Base-by-base conservation (phyloP, 1,140 invertebrate species). In the Apolygus lucorum region DNA sequence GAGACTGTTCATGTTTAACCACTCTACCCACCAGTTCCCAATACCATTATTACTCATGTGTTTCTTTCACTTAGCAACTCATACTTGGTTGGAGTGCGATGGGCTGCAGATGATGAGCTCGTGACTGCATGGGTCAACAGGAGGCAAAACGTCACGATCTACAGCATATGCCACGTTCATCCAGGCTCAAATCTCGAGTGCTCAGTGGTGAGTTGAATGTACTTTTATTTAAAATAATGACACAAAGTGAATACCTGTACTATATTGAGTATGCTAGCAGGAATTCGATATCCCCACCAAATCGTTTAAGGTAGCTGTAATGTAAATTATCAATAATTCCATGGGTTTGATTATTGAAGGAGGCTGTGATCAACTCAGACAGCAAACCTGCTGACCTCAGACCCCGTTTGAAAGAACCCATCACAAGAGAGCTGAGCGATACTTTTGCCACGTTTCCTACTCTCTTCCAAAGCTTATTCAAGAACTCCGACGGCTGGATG, bases 81-180 rank as follows among this genome's bases (percentile, higher is more conserved):
- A 1, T 77, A 91, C 77, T 79, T 91, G 26, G 86, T 87, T 2
- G 84, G 84, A 75, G 84, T 87, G 0, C 79, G 79, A 25, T 91
- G 90, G 87, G 79, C 84, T 26, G 82, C 84, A 62, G 83, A 87
- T 69, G 78, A 81, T 34, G 81, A 85, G 70, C 78, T 90, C 1
- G 82, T 83, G 1, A 88, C 96, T 27, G 88, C 92, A 4, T 98
- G 95, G 95, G 81, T 95, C 72, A 95, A 93, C 73, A 84, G 95
- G 71, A 83, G 87, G 1, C 95, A 96, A 79, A 97, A 96, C 79
- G 81, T 91, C 62, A 92, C 92, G 1, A 83, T 95, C 54, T 85
- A 96, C 28, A 90, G 91, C 0, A 83, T 94, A n/a, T 98, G 94
- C 79, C 88, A 88, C 71, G 87, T 59, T 21, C 54, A 59, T 4